Percentiles rank a stretch among this genome's conserved stretches.
Conservation (phyloP, 2,888 invertebrate species). For the Oeneis ivallda region DNA sequence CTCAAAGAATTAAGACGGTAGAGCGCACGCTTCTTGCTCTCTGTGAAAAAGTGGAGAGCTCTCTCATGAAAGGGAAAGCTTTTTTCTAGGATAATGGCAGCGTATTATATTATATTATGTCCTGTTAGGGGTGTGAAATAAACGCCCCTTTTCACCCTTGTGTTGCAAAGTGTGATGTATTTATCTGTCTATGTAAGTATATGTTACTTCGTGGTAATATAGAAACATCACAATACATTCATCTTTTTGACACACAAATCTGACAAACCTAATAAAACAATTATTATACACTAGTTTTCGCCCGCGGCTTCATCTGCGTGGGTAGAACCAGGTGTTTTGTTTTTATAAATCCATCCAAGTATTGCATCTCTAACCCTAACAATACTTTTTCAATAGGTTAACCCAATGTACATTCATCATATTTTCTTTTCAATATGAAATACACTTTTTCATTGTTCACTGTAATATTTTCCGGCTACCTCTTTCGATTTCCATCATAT, state of each 20-base stretch:
- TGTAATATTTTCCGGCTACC: conserved; percentile 20
- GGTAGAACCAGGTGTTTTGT: no score
- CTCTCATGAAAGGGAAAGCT: neutral
- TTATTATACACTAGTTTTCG: no score
- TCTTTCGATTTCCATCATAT: conserved; percentile 31
- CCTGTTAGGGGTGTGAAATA: no score
- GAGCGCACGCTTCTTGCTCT: neutral
- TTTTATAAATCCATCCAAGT: no score
- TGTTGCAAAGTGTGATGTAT: no score
- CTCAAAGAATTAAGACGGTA: neutral
- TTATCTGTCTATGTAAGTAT: neutral
- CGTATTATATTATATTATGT: neutral
- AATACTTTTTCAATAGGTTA: neutral
- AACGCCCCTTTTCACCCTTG: no score
- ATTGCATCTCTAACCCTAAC: neutral
- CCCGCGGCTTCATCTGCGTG: no score
- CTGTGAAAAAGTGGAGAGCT: neutral
- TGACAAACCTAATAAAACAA: no score
- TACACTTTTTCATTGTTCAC: neutral
- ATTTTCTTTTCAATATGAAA: conserved; percentile 17
- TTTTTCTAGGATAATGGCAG: conserved; percentile 8
- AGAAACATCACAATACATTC: no score
- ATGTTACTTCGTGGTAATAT: no score
- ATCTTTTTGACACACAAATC: no score
- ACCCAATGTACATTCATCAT: conserved; percentile 15